phyloP scores from a whole-genome alignment of 2,797 vertebrate species.

The Cephalopachus bancanus region DNA sequence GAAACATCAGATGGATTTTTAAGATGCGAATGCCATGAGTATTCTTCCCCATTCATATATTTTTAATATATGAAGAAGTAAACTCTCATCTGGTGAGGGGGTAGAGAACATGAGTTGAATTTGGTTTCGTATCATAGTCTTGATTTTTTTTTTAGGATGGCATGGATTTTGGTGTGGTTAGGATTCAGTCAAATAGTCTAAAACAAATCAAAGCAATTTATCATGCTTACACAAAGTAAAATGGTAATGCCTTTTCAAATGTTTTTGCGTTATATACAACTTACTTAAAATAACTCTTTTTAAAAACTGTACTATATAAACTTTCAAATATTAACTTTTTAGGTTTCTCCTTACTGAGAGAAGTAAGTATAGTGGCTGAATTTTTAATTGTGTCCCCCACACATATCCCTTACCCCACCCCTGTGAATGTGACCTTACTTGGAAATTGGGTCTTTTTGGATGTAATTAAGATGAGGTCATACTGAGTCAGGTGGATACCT shows the following conservation, averaged over 20 bases:
- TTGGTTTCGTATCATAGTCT: constrained; percentile 64
- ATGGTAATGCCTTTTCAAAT: constrained; percentile 33
- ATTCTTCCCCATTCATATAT: constrained; percentile 87
- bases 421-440: background rate
- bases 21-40: constrained; percentile 85
- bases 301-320: background rate
- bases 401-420: too few relatives aligned
- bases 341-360: constrained; percentile 23
- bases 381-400: background rate
- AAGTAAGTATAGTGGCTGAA: background rate
- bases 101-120: constrained; percentile 15
- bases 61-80: constrained; percentile 80
- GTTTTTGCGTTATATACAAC: background rate
- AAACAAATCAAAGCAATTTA: constrained; percentile 57
- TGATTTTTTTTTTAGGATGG: constrained; percentile 57
- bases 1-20: constrained; percentile 87
- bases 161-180: background rate
- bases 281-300: constrained; percentile 43
- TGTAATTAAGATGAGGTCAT: background rate
- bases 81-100: constrained; percentile 70
- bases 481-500: background rate
- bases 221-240: constrained; percentile 46
- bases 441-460: constrained; percentile 2
- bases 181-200: constrained; percentile 27
- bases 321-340: background rate